Evolutionary conservation across 2,888 invertebrate species (phyloP), one percentile per base, ranked within the genome.

Genomic region (Plebejus anna): DNA sequence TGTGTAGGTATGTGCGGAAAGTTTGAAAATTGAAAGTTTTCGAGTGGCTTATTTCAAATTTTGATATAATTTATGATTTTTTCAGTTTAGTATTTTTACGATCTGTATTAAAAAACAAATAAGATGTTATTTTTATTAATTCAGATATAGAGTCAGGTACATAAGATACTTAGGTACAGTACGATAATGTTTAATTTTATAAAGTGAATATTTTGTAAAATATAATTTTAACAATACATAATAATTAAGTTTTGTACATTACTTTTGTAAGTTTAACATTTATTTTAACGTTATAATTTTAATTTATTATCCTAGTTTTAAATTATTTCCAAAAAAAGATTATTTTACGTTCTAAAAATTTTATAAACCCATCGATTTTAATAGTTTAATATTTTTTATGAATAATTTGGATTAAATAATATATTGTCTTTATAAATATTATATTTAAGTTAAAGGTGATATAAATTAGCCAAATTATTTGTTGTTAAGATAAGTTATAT

Each of bases 191-290:
- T 22, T 11, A 11, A 6, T 6, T 59, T 9, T 55, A 2, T 47
- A 47, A 36, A 4, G 28, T 32, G 4, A 61, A 11, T 28, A 36
- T 66, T 66, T 66, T 66, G 66, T 66, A 36, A 36, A 61, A 61
- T 61, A 22, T 28, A 61, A 66, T 13, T 66, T 32, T 36, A 32
- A 66, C 4, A 66, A 22, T 22, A 22, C 22, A 22, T 22, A 22
- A 3, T 51, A 13, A 66, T 36, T 66, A 66, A 66, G 66, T 66
- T 66, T 66, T 66, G 66, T 66, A 66, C 32, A 66, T 66, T 61
- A 32, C 11, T 6, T 66, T 66, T 36, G 11, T 36, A 66, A 66
- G 5, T 32, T 66, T 66, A 32, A 66, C 66, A 36, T 32, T 32
- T 66, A 32, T 32, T 32, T 36, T 66, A 66, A 66, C 13, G 66